These are phyloP conservation scores for Drosophila santomea DNA, from an alignment of 1,140 invertebrate genomes.

Conservation along the genomic window DNA sequence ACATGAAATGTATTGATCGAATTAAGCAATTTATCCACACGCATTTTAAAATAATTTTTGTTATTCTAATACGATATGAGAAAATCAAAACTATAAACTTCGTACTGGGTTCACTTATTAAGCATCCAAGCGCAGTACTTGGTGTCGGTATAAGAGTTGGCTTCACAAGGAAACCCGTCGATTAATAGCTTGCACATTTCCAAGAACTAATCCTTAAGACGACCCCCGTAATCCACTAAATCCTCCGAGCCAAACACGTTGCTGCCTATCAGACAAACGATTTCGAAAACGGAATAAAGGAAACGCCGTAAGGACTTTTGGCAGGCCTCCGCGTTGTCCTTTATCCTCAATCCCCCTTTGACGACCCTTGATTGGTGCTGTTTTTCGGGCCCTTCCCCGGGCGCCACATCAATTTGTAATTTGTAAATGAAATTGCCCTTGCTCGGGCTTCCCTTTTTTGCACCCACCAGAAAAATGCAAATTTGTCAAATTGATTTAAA, in stretches of 20 bases:
- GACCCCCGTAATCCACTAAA: constrained; percentile 53
- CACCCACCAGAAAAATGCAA: constrained; percentile 64
- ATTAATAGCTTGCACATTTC: constrained; percentile 25
- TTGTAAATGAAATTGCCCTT: constrained; percentile 79
- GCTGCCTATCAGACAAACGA: constrained; percentile 40
- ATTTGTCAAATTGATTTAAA: constrained; percentile 80
- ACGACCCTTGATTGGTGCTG: constrained; percentile 32
- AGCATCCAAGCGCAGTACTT: constrained; percentile 8
- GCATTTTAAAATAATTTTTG: too few relatives aligned
- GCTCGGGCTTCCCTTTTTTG: constrained; percentile 25
- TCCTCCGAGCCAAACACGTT: constrained; percentile 40
- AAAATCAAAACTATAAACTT: background rate
- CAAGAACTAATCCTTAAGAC: constrained; percentile 42
- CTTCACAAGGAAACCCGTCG: constrained; percentile 12
- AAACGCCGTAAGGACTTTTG: constrained; percentile 27
- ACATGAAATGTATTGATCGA: too few relatives aligned
- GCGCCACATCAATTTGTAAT: constrained; percentile 74
- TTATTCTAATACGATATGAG: too few relatives aligned
- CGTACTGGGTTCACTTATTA: constrained; percentile 15
- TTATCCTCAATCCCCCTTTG: background rate
- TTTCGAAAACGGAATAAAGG: constrained; percentile 25
- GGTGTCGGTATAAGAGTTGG: constrained; percentile 6
- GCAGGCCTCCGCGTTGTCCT: constrained; percentile 13
- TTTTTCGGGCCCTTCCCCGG: constrained; percentile 26
- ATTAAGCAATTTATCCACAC: too few relatives aligned